These are phyloP conservation scores for Centropristis striata DNA, from an alignment of 2,113 vertebrate genomes.

Conservation along the genomic window DNA sequence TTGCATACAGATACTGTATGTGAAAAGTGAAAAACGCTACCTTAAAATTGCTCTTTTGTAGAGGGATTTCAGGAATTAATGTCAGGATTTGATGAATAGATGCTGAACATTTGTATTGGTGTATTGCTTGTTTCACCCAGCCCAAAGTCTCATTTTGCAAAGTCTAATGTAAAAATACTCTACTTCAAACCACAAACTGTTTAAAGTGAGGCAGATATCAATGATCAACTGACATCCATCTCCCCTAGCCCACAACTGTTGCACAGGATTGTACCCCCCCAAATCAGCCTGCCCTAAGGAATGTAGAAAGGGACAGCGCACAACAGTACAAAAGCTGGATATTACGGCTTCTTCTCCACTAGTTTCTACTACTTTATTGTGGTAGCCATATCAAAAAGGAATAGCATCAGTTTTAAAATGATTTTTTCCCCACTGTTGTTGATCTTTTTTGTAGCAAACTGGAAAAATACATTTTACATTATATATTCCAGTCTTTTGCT, in stretches of 20 bases:
- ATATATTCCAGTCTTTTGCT: background rate
- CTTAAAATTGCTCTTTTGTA: background rate
- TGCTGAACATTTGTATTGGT: conserved; percentile 3
- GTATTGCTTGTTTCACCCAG: background rate
- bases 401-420: background rate
- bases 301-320: conserved; percentile 48
- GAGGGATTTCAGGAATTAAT: background rate
- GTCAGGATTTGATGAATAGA: background rate
- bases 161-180: background rate
- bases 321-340: conserved; percentile 33
- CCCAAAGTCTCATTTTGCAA: background rate
- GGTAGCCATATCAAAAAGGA: background rate
- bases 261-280: conserved; percentile 2
- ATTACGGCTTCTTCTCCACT: background rate
- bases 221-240: conserved; percentile 3
- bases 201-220: conserved; percentile 7
- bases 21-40: background rate
- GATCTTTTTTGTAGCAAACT: background rate
- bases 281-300: conserved; percentile 7
- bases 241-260: conserved; percentile 13
- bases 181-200: background rate
- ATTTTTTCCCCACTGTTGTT: background rate
- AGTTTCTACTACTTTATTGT: no score
- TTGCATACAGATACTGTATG: no score
- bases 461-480: background rate